Evolutionary conservation across 92 coral and sea anemone species (phyloP).

Genomic region (Ricordea florida): DNA sequence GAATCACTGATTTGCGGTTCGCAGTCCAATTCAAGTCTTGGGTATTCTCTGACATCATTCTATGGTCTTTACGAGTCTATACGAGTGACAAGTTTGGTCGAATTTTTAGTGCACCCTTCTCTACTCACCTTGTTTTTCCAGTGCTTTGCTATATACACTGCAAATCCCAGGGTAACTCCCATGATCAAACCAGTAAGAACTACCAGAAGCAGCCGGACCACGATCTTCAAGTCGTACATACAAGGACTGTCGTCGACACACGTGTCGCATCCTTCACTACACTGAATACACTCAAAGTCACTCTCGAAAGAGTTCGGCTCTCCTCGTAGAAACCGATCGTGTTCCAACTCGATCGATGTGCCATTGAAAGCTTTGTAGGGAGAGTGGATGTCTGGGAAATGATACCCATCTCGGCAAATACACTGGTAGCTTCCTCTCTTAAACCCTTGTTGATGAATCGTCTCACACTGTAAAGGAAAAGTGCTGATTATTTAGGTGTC

Average conservation of each 20-base stretch:
- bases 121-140: constrained; percentile 53
- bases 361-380: constrained; percentile 72
- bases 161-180: constrained; percentile 60
- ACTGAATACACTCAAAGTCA: constrained; percentile 73
- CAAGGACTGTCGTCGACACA: constrained; percentile 88
- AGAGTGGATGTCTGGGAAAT: constrained; percentile 66
- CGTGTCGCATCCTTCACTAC: constrained; percentile 84
- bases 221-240: constrained; percentile 30
- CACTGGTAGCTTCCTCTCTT: constrained; percentile 84
- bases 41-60: no score
- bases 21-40: no score
- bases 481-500: neutral
- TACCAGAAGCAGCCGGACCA: constrained; percentile 43
- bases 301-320: constrained; percentile 32
- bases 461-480: constrained; percentile 68
- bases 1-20: no score
- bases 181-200: constrained; percentile 52
- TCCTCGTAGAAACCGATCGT: constrained; percentile 50
- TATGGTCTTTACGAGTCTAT: no score
- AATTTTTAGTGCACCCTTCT: no score
- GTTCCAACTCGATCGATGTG: constrained; percentile 54
- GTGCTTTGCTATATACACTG: constrained; percentile 52
- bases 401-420: constrained; percentile 77
- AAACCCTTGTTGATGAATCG: constrained; percentile 68
- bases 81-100: no score